These are phyloP conservation scores for Cyclargus thomasi DNA, from an alignment of 1,140 invertebrate species.

Conservation along the genomic window DNA sequence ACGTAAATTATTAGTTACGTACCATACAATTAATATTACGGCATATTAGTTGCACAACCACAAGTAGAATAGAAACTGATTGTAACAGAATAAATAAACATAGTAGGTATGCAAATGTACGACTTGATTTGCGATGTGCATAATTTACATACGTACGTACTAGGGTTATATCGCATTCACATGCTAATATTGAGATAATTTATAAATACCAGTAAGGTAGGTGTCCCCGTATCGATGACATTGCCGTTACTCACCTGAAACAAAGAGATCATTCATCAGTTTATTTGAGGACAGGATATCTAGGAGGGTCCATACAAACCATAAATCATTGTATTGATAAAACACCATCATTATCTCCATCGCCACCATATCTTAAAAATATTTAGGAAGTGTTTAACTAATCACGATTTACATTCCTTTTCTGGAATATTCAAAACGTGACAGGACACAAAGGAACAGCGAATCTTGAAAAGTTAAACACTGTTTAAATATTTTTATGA, in stretches of 20 bases:
- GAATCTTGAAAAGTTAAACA: too few relatives aligned
- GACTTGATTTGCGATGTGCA: conserved; percentile 23
- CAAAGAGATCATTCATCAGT: conserved; percentile 31
- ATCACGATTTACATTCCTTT: too few relatives aligned
- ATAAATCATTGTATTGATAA: background rate
- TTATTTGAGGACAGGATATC: background rate
- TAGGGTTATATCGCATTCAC: conserved; percentile 36
- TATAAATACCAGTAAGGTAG: conserved; percentile 66
- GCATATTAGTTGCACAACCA: conserved; percentile 6
- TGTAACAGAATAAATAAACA: conserved; percentile 14
- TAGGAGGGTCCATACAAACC: background rate
- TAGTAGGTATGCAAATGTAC: conserved; percentile 19
- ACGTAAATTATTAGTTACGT: background rate
- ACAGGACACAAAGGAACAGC: too few relatives aligned
- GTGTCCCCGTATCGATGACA: conserved; percentile 72
- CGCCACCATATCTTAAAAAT: too few relatives aligned
- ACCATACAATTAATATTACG: background rate
- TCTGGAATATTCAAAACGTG: too few relatives aligned
- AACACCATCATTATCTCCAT: too few relatives aligned
- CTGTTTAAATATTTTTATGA: too few relatives aligned
- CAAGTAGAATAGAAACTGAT: conserved; percentile 14
- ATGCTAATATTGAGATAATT: conserved; percentile 48
- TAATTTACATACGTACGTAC: conserved; percentile 23
- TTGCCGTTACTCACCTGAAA: conserved; percentile 74
- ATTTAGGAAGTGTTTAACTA: too few relatives aligned